Evolutionary conservation across 2,888 invertebrate species (phyloP).

Genomic region (Chorisops tibialis): DNA sequence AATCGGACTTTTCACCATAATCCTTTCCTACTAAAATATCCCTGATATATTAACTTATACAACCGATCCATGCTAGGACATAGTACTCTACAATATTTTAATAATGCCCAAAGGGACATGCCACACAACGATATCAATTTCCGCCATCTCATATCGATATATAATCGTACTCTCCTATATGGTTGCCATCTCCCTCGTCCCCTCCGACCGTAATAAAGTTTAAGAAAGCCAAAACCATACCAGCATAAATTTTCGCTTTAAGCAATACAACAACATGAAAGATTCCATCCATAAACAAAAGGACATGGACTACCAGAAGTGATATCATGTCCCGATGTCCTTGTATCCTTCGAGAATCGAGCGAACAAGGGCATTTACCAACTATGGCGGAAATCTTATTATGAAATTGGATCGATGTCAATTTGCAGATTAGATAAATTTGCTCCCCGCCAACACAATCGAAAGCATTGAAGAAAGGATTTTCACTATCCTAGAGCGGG

Average conservation of each 20-base stretch:
- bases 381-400: conserved; percentile 44
- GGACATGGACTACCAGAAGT: background rate
- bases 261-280: background rate
- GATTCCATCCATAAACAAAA: conserved; percentile 11
- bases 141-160: background rate
- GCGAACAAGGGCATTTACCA: conserved; percentile 1
- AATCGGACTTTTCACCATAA: background rate
- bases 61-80: too few species aligned
- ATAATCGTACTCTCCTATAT: background rate
- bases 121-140: background rate
- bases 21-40: background rate
- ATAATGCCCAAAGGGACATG: background rate
- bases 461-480: conserved; percentile 1
- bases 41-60: too few species aligned
- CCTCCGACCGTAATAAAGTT: too few species aligned
- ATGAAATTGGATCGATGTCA: conserved; percentile 52
- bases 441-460: conserved; percentile 22
- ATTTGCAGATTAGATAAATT: conserved; percentile 42
- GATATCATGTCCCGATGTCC: background rate
- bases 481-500: conserved; percentile 12
- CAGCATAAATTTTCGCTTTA: conserved; percentile 6
- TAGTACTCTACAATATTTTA: background rate
- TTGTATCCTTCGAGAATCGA: background rate
- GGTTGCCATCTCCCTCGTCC: too few species aligned
- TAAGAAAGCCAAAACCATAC: background rate